Conservation (phyloP, 92 coral and sea anemone species). For the Heteractis magnifica region DNA sequence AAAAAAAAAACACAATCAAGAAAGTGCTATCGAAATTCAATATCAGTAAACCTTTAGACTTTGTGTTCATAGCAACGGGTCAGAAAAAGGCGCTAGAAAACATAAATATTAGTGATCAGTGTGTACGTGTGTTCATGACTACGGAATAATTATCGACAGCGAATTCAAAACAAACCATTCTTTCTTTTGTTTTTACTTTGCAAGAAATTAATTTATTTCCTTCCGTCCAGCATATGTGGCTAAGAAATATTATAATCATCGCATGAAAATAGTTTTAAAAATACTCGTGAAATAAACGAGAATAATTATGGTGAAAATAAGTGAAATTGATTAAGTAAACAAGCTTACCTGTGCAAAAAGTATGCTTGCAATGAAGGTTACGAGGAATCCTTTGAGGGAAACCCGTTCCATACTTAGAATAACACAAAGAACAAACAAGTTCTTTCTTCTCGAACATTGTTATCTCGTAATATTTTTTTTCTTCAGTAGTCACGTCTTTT, state of each 20-base stretch:
- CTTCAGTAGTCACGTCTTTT: neutral
- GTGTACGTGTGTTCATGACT: neutral
- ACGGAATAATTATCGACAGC: neutral
- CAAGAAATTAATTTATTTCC: neutral
- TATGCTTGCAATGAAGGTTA: constrained; percentile 82
- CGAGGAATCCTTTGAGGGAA: constrained; percentile 93
- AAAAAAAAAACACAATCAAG: no score
- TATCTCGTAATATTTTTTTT: neutral
- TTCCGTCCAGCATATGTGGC: neutral
- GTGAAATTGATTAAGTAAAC: neutral
- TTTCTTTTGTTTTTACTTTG: neutral
- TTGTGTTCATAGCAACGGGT: no score
- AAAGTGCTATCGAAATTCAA: no score
- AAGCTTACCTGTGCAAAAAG: constrained; percentile 86
- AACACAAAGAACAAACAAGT: constrained; percentile 69
- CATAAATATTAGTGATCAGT: no score
- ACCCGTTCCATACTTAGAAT: constrained; percentile 76
- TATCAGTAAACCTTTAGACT: no score
- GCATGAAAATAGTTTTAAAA: neutral
- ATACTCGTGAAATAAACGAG: neutral
- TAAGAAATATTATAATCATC: neutral
- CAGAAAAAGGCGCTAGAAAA: no score
- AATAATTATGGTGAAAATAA: neutral
- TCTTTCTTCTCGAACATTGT: constrained; percentile 76
- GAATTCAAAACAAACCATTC: neutral